Conservation (phyloP, 2,797 vertebrate species). For the Cryptoblepharus egeriae region DNA sequence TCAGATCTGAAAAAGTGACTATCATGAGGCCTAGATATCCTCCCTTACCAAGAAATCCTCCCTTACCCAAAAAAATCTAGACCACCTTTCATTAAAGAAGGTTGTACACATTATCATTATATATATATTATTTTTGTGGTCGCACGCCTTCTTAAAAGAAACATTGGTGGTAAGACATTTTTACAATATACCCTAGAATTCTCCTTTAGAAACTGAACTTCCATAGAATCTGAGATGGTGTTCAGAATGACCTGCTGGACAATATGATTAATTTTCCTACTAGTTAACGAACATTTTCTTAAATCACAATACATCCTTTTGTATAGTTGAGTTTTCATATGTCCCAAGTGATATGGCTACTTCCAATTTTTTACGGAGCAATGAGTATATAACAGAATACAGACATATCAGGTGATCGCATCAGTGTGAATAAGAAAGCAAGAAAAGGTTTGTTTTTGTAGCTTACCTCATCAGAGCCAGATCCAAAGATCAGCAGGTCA, state of each 20-base stretch:
- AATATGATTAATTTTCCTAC: neutral
- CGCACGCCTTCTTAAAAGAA: neutral
- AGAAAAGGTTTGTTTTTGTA: conserved; percentile 36
- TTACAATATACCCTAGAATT: neutral
- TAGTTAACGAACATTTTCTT: neutral
- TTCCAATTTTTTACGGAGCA: neutral
- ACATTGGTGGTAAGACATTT: neutral
- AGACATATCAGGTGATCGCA: neutral
- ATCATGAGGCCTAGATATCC: too few species aligned
- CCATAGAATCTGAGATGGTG: neutral
- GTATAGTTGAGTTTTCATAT: conserved; percentile 28
- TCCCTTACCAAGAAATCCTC: too few species aligned
- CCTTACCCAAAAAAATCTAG: too few species aligned
- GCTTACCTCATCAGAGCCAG: conserved; percentile 98
- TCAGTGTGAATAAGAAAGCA: conserved; percentile 17
- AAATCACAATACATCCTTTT: neutral
- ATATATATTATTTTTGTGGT: neutral
- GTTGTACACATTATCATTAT: neutral
- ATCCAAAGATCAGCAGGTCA: conserved; percentile 99
- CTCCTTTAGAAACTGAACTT: too few species aligned
- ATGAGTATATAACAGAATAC: too few species aligned
- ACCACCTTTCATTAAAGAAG: too few species aligned
- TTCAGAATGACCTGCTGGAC: neutral
- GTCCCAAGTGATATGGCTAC: neutral
- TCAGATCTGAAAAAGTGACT: too few species aligned